phyloP scores from a whole-genome alignment of 2,797 vertebrate genomes.

The Falco columbarius region DNA sequence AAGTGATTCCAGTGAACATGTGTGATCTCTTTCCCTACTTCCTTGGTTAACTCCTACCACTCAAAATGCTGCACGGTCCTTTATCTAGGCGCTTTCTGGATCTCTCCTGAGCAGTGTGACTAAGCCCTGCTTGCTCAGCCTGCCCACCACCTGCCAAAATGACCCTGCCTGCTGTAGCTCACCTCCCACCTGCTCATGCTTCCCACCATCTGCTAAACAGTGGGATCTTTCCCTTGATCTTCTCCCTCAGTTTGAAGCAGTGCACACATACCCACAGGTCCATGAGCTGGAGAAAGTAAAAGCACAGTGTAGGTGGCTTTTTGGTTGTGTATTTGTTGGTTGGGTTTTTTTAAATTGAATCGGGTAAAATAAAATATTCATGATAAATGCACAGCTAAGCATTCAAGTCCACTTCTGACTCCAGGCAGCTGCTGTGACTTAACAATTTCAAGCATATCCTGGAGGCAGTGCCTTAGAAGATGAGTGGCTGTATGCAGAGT shows the following conservation, averaged over 20 bases:
- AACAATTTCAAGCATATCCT: background rate
- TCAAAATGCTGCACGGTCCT: background rate
- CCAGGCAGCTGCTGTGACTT: background rate
- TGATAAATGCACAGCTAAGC: background rate
- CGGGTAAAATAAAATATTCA: background rate
- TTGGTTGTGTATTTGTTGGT: too few species aligned
- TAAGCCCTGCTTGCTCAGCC: background rate
- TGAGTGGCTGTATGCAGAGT: background rate
- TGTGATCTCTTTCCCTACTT: background rate
- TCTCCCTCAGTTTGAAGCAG: background rate
- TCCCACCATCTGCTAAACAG: background rate
- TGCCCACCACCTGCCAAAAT: background rate
- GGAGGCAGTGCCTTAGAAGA: background rate
- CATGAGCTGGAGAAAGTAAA: background rate
- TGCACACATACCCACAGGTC: accelerated
- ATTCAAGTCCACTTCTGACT: background rate
- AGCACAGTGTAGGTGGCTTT: background rate
- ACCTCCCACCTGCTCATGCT: background rate
- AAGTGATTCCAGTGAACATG: background rate
- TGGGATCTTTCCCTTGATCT: background rate
- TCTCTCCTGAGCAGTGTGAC: background rate
- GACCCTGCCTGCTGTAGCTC: background rate
- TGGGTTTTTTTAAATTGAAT: background rate
- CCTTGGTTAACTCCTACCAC: background rate
- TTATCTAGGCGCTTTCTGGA: background rate